A percentile compares a stretch with the other conserved stretches of the same genome.
phyloP scores from a whole-genome alignment of 2,113 vertebrate species.

The Tachysurus vachellii region DNA sequence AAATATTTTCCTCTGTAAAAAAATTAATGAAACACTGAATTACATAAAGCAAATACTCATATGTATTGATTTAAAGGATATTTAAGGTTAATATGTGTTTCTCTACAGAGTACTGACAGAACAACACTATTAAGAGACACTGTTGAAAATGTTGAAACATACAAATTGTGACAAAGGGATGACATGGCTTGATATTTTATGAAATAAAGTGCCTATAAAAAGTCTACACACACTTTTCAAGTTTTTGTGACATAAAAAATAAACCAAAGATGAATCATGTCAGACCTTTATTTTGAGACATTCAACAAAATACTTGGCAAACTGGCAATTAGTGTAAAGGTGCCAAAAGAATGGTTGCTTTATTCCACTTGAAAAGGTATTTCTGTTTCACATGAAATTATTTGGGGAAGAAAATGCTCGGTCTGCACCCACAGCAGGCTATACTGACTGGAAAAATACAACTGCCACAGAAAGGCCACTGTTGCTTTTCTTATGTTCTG shows the following conservation, averaged over 20 bases:
- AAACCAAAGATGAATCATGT: neutral
- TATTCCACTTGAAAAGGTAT: no score
- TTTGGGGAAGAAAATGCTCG: no score
- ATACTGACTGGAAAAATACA: no score
- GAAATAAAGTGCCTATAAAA: neutral
- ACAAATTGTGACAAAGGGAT: neutral
- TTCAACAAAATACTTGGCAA: no score
- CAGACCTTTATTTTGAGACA: neutral
- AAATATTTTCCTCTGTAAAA: neutral
- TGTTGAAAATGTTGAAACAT: neutral
- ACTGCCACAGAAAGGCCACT: no score
- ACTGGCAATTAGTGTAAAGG: no score
- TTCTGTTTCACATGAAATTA: no score
- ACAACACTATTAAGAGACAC: neutral
- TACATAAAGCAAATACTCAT: neutral
- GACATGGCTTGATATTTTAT: neutral
- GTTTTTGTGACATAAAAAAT: neutral
- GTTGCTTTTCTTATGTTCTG: no score
- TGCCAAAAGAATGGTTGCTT: no score
- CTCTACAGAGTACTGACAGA: neutral
- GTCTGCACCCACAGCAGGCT: no score
- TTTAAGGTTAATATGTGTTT: neutral
- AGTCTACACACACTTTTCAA: neutral
- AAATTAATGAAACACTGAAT: neutral
- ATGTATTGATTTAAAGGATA: neutral